Evolutionary conservation across 2,888 invertebrate species (phyloP).

Genomic region (Drosophila paranaensis): DNA sequence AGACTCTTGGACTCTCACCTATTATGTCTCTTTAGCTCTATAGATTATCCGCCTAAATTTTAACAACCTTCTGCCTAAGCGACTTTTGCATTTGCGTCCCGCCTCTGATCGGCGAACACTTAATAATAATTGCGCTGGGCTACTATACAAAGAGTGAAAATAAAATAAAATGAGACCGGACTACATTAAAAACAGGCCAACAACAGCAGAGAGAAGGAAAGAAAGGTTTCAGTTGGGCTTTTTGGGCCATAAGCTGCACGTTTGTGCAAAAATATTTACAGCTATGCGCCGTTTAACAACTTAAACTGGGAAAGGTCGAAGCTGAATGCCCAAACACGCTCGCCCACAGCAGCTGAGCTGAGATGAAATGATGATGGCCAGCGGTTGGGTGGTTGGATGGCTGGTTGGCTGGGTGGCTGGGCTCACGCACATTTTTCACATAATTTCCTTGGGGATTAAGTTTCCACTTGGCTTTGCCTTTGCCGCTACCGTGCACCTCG

Average conservation of each 20-base stretch:
- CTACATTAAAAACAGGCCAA: conserved; percentile 7
- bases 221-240: conserved; percentile 51
- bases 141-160: conserved; percentile 4
- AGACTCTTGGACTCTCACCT: not conserved
- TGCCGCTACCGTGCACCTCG: conserved; percentile 44
- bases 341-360: conserved; percentile 10
- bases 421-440: conserved; percentile 75
- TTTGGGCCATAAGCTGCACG: conserved; percentile 50
- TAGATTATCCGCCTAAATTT: not conserved
- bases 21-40: too few relatives aligned
- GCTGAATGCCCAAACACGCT: conserved; percentile 6
- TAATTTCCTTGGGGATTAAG: conserved; percentile 77
- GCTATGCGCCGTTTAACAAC: conserved; percentile 60
- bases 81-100: not conserved
- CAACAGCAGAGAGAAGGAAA: not conserved
- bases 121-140: conserved; percentile 71
- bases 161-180: conserved; percentile 21
- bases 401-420: not conserved
- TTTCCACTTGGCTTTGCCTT: conserved; percentile 67
- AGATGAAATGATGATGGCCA: conserved; percentile 18
- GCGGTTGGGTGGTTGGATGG: not conserved
- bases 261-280: conserved; percentile 55
- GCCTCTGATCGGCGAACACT: conserved; percentile 41
- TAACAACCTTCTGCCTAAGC: not conserved
- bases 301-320: conserved; percentile 30